Conservation (phyloP, 2,797 vertebrate species). For the Arvicola amphibius region DNA sequence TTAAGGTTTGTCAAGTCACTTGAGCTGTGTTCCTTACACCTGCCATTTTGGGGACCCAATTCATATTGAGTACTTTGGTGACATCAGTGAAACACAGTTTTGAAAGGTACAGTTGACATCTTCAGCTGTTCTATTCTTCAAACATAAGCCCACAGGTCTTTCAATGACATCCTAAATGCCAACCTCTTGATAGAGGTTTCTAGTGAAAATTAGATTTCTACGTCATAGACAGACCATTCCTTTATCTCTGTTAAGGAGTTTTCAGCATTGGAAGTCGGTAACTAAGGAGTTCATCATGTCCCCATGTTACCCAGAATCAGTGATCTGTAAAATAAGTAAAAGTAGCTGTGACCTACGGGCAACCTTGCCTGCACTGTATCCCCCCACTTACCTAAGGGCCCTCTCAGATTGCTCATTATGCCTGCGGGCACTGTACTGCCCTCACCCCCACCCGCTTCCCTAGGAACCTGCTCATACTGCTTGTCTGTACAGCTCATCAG, state of each 20-base stretch:
- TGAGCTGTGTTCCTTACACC: background rate
- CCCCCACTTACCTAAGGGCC: background rate
- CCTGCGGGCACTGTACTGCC: too few relatives aligned
- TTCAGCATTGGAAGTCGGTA: background rate
- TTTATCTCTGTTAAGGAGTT: background rate
- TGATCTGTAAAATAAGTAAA: background rate
- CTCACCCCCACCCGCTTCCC: too few relatives aligned
- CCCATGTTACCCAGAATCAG: conserved; percentile 3
- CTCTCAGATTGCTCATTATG: background rate
- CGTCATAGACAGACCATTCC: background rate
- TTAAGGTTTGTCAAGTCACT: background rate
- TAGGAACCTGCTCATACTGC: background rate
- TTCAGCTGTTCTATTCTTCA: background rate
- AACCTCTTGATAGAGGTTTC: background rate
- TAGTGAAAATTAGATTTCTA: background rate
- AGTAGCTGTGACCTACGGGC: background rate
- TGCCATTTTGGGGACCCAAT: background rate
- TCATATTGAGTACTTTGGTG: accelerated
- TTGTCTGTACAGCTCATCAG: background rate
- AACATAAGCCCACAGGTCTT: background rate
- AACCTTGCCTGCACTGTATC: background rate
- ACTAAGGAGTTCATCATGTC: background rate
- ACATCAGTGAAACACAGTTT: background rate
- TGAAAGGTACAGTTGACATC: background rate
- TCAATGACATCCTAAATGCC: background rate